These are phyloP conservation scores for Xenopus borealis DNA, from an alignment of 2,113 vertebrate species.

Conservation along the genomic window DNA sequence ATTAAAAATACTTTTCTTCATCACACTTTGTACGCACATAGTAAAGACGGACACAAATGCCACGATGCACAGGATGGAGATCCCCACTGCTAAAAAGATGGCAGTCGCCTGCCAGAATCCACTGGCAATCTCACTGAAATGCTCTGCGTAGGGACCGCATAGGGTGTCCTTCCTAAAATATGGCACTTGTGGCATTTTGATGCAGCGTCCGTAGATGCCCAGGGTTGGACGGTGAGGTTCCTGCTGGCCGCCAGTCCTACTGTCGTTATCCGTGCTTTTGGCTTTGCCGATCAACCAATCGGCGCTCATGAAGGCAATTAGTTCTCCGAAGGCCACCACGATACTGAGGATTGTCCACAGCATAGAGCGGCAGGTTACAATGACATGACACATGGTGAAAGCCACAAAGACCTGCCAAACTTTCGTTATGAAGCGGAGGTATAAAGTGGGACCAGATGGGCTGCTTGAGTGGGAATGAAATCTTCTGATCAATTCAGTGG, in stretches of 20 bases:
- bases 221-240: constrained; percentile 75
- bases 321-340: constrained; percentile 87
- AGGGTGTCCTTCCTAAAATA: constrained; percentile 69
- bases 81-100: constrained; percentile 87
- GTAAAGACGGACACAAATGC: constrained; percentile 91
- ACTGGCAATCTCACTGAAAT: constrained; percentile 90
- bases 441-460: neutral
- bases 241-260: constrained; percentile 23
- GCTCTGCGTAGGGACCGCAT: constrained; percentile 85
- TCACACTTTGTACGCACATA: constrained; percentile 92
- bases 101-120: constrained; percentile 95
- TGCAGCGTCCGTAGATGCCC: constrained; percentile 89
- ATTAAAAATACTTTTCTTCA: constrained; percentile 98
- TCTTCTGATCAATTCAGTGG: neutral
- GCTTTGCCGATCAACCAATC: constrained; percentile 86
- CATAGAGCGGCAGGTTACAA: constrained; percentile 96
- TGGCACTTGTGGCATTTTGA: constrained; percentile 66
- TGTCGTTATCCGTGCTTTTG: constrained; percentile 50
- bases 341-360: constrained; percentile 97
- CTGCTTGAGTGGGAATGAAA: neutral
- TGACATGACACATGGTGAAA: constrained; percentile 93
- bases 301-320: constrained; percentile 92
- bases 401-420: constrained; percentile 47
- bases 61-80: constrained; percentile 81
- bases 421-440: neutral